These are phyloP conservation scores for Dreissena polymorpha DNA, from an alignment of 1,140 invertebrate species.

Conservation along the genomic window DNA sequence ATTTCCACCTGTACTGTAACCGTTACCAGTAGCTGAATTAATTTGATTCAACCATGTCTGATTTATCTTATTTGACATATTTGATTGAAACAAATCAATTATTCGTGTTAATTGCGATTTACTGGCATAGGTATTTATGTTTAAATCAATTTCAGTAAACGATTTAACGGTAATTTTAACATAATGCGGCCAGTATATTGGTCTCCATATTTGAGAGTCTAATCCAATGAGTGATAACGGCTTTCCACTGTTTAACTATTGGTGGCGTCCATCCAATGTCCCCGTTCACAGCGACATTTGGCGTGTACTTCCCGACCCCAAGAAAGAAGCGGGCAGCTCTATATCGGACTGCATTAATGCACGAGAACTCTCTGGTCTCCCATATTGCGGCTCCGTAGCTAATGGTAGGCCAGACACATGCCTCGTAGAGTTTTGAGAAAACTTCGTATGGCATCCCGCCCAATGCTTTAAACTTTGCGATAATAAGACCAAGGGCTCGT, in stretches of 20 bases:
- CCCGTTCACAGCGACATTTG: constrained; percentile 30
- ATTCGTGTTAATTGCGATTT: not conserved
- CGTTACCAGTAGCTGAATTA: not conserved
- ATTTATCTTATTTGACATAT: not conserved
- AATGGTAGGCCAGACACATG: constrained; percentile 30
- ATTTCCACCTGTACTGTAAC: not conserved
- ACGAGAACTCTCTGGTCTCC: not conserved
- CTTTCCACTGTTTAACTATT: constrained; percentile 25
- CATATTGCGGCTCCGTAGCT: constrained; percentile 24
- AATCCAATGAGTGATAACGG: not conserved
- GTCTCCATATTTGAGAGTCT: not conserved
- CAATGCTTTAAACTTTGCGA: constrained; percentile 2
- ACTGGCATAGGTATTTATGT: not conserved
- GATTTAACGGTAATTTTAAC: not conserved
- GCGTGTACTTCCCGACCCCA: constrained; percentile 25
- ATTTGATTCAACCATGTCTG: not conserved
- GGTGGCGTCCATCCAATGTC: constrained; percentile 31
- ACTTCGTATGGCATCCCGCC: constrained; percentile 3
- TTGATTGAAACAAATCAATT: not conserved
- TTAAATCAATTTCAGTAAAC: not conserved
- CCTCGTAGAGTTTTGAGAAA: constrained; percentile 43
- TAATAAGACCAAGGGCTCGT: constrained; percentile 9
- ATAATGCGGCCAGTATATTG: not conserved
- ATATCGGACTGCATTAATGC: constrained; percentile 28
- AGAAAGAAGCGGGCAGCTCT: constrained; percentile 28